A percentile compares a stretch with the other conserved stretches of the same genome.
These are phyloP conservation scores for Sorex araneus DNA, from an alignment of 2,113 vertebrate species.

Conservation along the genomic window DNA sequence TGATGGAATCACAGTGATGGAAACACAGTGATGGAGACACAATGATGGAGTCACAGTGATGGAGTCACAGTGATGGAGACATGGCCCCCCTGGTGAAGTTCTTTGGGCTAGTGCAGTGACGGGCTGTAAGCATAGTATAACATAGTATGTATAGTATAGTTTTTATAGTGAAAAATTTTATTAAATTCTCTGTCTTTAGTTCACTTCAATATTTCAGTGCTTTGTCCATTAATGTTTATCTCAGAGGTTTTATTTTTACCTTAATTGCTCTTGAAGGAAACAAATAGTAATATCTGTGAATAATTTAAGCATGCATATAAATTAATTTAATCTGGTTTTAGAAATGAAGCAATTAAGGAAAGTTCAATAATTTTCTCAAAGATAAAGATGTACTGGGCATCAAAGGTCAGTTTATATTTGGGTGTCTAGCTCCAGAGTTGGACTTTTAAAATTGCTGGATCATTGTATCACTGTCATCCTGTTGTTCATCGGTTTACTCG, in stretches of 20 bases:
- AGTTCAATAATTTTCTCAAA: slow-evolving; percentile 7
- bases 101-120: too few relatives aligned
- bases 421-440: not conserved
- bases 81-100: too few relatives aligned
- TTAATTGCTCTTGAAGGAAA: not conserved
- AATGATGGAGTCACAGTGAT: too few relatives aligned
- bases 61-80: too few relatives aligned
- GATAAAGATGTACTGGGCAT: not conserved
- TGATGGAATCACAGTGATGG: too few relatives aligned
- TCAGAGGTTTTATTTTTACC: not conserved
- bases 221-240: not conserved
- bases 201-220: not conserved
- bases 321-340: slow-evolving; percentile 38
- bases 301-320: not conserved
- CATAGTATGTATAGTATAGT: too few relatives aligned
- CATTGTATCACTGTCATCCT: too few relatives aligned
- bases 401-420: not conserved
- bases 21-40: too few relatives aligned
- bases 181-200: not conserved
- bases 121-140: too few relatives aligned
- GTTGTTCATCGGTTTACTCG: too few relatives aligned
- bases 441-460: not conserved
- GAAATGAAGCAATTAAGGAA: slow-evolving; percentile 38
- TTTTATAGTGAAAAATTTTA: too few relatives aligned
- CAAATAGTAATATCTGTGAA: not conserved